phyloP scores from a whole-genome alignment of 2,797 vertebrate genomes.

The Taeniopygia guttata region DNA sequence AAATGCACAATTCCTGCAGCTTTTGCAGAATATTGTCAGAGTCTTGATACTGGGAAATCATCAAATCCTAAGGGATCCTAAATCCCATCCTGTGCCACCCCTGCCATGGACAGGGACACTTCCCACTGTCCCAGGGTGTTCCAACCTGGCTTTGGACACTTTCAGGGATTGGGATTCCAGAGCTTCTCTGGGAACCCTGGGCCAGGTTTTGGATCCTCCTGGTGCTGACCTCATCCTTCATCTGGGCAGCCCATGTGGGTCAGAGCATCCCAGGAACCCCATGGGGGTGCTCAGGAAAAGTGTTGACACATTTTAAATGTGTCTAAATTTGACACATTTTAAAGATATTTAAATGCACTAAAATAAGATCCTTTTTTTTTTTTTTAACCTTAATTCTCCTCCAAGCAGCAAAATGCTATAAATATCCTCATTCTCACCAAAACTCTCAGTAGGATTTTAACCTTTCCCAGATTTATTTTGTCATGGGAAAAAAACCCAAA shows the following conservation, averaged over 20 bases:
- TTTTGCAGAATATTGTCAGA: rapidly evolving
- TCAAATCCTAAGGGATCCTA: not conserved
- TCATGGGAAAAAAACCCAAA: rapidly evolving
- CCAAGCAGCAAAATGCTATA: not conserved
- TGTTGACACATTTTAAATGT: rapidly evolving
- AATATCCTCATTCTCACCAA: not conserved
- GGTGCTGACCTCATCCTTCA: not conserved
- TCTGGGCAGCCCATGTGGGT: not conserved
- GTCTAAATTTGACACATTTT: not conserved
- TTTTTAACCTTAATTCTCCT: not conserved
- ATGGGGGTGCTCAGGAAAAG: rapidly evolving
- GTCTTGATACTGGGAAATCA: not conserved
- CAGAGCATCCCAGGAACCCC: not conserved
- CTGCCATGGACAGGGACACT: not conserved
- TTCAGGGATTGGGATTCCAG: not conserved
- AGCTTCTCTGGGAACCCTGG: not conserved
- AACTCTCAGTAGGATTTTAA: not conserved
- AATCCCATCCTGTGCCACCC: not conserved
- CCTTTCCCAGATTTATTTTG: not conserved
- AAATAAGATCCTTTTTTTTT: not conserved
- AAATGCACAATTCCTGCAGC: not conserved
- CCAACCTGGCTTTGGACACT: not conserved
- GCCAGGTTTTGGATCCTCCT: not conserved
- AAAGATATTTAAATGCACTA: not conserved
- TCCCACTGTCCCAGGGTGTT: not conserved